Evolutionary conservation across 2,113 vertebrate species (phyloP).

Genomic region (Lepus europaeus): DNA sequence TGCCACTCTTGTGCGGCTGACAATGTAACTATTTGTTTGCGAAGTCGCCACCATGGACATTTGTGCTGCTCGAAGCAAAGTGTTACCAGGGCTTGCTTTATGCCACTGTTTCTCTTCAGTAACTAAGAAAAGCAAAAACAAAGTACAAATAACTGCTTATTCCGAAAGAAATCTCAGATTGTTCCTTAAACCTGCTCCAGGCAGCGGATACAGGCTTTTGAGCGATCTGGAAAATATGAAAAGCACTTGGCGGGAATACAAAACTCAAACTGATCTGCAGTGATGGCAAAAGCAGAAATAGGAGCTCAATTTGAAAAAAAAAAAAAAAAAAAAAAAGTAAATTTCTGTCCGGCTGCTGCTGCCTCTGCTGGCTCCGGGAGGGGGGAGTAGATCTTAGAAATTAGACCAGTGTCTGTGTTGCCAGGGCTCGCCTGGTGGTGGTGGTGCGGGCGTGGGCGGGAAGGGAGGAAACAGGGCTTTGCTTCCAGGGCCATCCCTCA

Average conservation of each 20-base stretch:
- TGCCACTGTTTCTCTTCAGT: conserved; percentile 79
- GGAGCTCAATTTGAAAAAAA: conserved; percentile 63
- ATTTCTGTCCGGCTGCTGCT: conserved; percentile 69
- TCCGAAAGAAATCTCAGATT: conserved; percentile 82
- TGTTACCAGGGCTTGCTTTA: conserved; percentile 74
- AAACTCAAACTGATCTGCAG: conserved; percentile 78
- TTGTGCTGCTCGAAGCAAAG: conserved; percentile 34
- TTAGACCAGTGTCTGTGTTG: conserved; percentile 65
- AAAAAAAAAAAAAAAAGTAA: conserved; percentile 79
- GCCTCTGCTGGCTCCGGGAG: conserved; percentile 79
- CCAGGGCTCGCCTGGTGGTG: not conserved
- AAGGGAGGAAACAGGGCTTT: conserved; percentile 60
- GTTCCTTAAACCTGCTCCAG: conserved; percentile 80
- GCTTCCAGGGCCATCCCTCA: conserved; percentile 74
- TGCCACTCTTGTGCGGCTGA: conserved; percentile 56
- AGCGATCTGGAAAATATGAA: conserved; percentile 88
- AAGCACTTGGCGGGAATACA: conserved; percentile 82
- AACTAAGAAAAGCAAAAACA: conserved; percentile 81
- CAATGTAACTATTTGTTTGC: conserved; percentile 78
- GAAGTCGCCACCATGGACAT: conserved; percentile 52
- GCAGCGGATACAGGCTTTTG: conserved; percentile 80
- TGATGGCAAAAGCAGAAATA: conserved; percentile 86
- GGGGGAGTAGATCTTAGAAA: conserved; percentile 70
- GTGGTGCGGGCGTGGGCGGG: no score
- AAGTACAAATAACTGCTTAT: conserved; percentile 83